Conservation (phyloP, 2,113 vertebrate species). For the Sinocyclocheilus maitianheensis region DNA sequence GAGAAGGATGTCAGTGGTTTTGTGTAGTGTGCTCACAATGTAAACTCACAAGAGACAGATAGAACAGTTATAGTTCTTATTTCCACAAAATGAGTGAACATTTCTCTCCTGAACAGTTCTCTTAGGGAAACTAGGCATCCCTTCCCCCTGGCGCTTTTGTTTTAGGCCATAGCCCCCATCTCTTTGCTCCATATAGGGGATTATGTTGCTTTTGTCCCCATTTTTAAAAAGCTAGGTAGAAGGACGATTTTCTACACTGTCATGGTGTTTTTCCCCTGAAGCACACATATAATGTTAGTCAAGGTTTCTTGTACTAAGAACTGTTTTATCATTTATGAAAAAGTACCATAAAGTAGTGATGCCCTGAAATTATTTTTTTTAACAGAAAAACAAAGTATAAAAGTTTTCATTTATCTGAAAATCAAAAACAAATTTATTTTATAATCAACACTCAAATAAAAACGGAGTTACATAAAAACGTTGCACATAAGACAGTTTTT, state of each 20-base stretch:
- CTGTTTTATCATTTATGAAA: too few species aligned
- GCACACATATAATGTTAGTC: background rate
- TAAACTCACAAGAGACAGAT: background rate
- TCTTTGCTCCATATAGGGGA: background rate
- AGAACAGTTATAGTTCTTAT: slow-evolving; percentile 3
- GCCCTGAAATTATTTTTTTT: too few species aligned
- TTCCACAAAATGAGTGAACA: slow-evolving; percentile 10
- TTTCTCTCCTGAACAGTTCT: slow-evolving; percentile 37
- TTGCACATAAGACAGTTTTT: background rate
- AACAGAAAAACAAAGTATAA: too few species aligned
- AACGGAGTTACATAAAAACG: background rate
- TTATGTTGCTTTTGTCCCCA: slow-evolving; percentile 36
- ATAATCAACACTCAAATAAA: background rate
- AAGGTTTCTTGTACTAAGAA: background rate
- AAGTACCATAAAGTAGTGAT: too few species aligned
- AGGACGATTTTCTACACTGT: background rate
- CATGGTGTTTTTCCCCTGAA: background rate
- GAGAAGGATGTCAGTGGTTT: slow-evolving; percentile 20
- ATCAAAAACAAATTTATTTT: background rate
- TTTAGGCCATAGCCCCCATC: background rate
- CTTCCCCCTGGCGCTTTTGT: background rate
- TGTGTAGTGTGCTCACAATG: background rate
- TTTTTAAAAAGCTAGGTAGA: slow-evolving; percentile 3
- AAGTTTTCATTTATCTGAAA: too few species aligned
- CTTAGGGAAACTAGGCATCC: background rate